Evolutionary conservation across 92 coral and sea anemone species (phyloP).

Genomic region (Phenganax stokvisi): DNA sequence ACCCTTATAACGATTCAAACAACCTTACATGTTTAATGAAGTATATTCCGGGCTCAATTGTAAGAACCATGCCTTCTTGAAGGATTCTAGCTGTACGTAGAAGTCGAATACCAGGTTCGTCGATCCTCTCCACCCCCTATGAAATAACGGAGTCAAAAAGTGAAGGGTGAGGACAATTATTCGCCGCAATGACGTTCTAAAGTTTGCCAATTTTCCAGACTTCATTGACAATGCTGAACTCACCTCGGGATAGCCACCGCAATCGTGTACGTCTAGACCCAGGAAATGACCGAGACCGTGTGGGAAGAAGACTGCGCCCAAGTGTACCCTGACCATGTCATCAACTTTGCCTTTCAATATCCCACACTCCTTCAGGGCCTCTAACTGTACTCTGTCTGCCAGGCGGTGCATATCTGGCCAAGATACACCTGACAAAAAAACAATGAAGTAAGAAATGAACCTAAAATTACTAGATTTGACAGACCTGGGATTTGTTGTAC

Average conservation of each 20-base stretch:
- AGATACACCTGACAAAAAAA: conserved; percentile 55
- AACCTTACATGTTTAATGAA: conserved; percentile 69
- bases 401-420: conserved; percentile 98
- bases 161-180: neutral
- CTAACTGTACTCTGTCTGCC: conserved; percentile 65
- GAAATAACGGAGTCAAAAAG: neutral
- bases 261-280: conserved; percentile 89
- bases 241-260: conserved; percentile 95
- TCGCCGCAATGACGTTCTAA: neutral
- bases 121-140: conserved; percentile 75
- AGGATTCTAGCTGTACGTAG: conserved; percentile 69
- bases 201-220: neutral
- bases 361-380: conserved; percentile 68
- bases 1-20: neutral
- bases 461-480: no score
- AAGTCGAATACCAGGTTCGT: conserved; percentile 83
- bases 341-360: conserved; percentile 75
- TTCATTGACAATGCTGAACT: neutral
- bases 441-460: no score
- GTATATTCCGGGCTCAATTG: conserved; percentile 93
- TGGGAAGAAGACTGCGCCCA: conserved; percentile 91
- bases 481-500: no score
- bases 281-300: conserved; percentile 96
- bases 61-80: conserved; percentile 72
- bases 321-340: conserved; percentile 79